Percentiles rank a stretch among this genome's conserved stretches.
Conservation (phyloP, 2,113 vertebrate species). For the Pavo muticus region DNA sequence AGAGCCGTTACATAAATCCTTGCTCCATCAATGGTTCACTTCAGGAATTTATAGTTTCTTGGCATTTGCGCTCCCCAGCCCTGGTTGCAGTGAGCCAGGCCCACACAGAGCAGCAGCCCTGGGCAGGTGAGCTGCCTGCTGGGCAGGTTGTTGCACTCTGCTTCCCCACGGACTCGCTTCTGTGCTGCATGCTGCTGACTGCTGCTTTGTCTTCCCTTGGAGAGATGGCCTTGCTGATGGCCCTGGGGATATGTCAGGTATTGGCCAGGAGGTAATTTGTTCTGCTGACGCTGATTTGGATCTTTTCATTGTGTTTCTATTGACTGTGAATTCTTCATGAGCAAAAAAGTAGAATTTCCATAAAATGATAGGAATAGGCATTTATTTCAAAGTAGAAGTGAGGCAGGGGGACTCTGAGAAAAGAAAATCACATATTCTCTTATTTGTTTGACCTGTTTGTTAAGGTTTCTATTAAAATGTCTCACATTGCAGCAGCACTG, state of each 20-base stretch:
- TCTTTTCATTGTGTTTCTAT: neutral
- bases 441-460: neutral
- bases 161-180: neutral
- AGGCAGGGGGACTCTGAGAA: neutral
- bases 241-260: fast-evolving
- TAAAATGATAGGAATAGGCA: neutral
- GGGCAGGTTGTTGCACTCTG: neutral
- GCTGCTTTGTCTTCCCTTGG: neutral
- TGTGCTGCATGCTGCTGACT: fast-evolving
- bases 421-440: neutral
- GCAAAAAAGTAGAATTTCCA: neutral
- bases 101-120: neutral
- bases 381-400: neutral
- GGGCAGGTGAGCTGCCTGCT: neutral
- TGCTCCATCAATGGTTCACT: neutral
- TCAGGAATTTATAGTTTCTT: neutral
- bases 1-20: neutral
- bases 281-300: neutral
- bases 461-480: neutral
- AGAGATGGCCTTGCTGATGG: neutral
- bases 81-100: neutral
- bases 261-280: neutral
- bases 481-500: neutral
- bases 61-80: neutral
- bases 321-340: neutral